Percentiles rank a stretch among this genome's conserved stretches.
Conservation (phyloP, 1,140 invertebrate genomes). For the Heterodera carotae region DNA sequence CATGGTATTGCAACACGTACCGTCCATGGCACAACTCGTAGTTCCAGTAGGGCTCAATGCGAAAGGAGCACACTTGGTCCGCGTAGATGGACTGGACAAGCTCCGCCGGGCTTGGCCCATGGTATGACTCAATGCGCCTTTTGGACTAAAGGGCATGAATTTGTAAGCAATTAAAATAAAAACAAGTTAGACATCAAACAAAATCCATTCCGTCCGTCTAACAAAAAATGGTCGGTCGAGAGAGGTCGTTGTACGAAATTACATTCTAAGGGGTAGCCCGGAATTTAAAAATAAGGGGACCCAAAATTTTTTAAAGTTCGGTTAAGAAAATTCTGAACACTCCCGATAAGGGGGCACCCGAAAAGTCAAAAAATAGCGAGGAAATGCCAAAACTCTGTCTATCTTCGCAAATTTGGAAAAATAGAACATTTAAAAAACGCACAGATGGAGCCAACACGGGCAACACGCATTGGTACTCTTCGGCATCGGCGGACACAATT, state of each 20-base stretch:
- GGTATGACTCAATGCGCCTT: conserved; percentile 62
- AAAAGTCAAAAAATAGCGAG: too few species aligned
- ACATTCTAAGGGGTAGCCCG: too few species aligned
- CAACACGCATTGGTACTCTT: conserved; percentile 37
- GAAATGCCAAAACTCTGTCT: too few species aligned
- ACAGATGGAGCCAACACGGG: conserved; percentile 28
- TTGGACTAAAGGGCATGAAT: conserved; percentile 43
- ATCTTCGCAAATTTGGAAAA: too few species aligned
- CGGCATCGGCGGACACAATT: conserved; percentile 38
- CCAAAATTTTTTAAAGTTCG: too few species aligned
- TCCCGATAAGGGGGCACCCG: too few species aligned
- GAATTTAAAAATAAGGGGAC: too few species aligned
- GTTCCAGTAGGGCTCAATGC: conserved; percentile 92
- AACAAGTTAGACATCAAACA: too few species aligned
- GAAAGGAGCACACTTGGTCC: conserved; percentile 52
- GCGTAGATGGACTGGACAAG: conserved; percentile 42
- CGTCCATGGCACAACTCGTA: conserved; percentile 93
- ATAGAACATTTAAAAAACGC: conserved; percentile 27
- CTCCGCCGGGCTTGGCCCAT: conserved; percentile 41
- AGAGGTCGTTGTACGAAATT: too few species aligned
- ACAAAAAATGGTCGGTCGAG: too few species aligned
- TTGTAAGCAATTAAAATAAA: neutral
- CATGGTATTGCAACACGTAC: conserved; percentile 88
- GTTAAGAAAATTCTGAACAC: too few species aligned
- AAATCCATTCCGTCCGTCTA: too few species aligned